Conservation (phyloP, 1,140 invertebrate genomes). For the Coenobita brevimanus region DNA sequence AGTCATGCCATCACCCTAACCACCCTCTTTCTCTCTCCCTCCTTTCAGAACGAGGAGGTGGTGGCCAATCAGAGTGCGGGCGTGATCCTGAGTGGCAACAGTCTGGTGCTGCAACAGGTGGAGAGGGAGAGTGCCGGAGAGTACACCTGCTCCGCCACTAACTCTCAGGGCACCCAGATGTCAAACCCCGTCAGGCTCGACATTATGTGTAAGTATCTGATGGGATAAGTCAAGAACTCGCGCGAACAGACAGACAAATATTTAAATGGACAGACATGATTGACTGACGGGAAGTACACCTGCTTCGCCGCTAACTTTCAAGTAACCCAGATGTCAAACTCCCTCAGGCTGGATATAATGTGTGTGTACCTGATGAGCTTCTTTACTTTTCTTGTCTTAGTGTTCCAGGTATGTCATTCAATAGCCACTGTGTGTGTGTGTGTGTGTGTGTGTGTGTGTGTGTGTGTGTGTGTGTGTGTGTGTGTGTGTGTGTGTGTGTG, state of each 20-base stretch:
- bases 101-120: slow-evolving; percentile 75
- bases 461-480: too few relatives aligned
- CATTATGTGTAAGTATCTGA: slow-evolving; percentile 70
- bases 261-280: not conserved
- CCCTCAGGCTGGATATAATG: too few relatives aligned
- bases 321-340: too few relatives aligned
- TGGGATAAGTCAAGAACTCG: not conserved
- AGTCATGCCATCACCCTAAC: slow-evolving; percentile 59
- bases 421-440: too few relatives aligned
- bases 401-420: too few relatives aligned
- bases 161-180: slow-evolving; percentile 77
- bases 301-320: too few relatives aligned
- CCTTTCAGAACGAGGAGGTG: slow-evolving; percentile 75
- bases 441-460: too few relatives aligned
- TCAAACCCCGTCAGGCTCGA: slow-evolving; percentile 70
- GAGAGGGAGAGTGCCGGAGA: slow-evolving; percentile 76
- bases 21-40: slow-evolving; percentile 1
- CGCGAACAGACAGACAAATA: not conserved
- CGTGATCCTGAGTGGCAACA: slow-evolving; percentile 76
- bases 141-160: slow-evolving; percentile 81
- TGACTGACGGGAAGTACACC: not conserved
- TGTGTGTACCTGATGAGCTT: too few relatives aligned
- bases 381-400: too few relatives aligned
- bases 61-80: slow-evolving; percentile 77
- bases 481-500: too few relatives aligned